These are phyloP conservation scores for Pangasius mekongensis DNA, from an alignment of 2,797 vertebrate genomes.

Conservation along the genomic window DNA sequence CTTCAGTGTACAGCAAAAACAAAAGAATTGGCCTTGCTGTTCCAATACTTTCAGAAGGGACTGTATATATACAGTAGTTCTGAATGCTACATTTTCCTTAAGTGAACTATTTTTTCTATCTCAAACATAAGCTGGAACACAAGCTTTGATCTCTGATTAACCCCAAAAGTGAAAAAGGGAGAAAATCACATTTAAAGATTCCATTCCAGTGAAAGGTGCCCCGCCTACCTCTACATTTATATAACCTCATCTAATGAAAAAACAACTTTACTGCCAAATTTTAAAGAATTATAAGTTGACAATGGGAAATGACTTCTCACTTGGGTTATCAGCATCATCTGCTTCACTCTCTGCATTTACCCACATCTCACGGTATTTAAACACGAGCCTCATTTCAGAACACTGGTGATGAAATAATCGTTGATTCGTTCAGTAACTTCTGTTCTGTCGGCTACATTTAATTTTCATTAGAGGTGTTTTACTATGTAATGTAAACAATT, in stretches of 20 bases:
- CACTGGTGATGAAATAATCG: no score
- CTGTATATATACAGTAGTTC: not conserved
- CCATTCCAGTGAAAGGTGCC: not conserved
- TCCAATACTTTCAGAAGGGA: no score
- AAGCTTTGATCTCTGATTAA: not conserved
- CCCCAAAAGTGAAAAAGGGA: not conserved
- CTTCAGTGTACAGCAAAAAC: no score
- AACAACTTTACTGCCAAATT: not conserved
- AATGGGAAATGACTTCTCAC: no score
- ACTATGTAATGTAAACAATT: no score
- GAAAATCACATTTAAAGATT: not conserved
- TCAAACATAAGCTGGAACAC: not conserved
- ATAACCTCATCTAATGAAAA: no score
- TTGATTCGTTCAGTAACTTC: not conserved
- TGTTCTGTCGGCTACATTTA: no score
- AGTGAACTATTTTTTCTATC: not conserved
- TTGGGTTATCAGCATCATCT: no score
- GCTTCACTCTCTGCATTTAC: not conserved
- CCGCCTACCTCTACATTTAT: not conserved
- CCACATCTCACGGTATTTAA: not conserved
- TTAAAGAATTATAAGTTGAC: not conserved
- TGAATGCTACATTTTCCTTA: not conserved
- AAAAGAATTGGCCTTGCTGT: no score
- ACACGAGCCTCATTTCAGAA: not conserved
- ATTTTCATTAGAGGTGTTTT: no score